Conservation (phyloP, 2,888 invertebrate species). For the Zeuzera pyrina region DNA sequence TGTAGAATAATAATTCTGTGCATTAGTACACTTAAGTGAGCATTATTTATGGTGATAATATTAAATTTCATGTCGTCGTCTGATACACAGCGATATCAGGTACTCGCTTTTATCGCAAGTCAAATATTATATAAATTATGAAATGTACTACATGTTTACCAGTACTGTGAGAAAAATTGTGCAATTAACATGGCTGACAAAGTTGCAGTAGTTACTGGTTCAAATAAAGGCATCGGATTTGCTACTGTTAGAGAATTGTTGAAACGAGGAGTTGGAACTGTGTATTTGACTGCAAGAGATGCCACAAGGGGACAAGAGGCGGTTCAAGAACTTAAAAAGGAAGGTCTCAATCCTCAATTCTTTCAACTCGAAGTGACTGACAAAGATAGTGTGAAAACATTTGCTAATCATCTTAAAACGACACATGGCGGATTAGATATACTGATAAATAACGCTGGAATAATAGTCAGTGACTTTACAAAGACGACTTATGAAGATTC, state of each 20-base stretch:
- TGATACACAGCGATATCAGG: too few relatives aligned
- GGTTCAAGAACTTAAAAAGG: constrained; percentile 8
- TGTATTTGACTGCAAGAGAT: constrained; percentile 11
- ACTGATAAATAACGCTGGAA: constrained; percentile 12
- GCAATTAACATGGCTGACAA: constrained; percentile 8
- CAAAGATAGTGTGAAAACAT: constrained; percentile 7
- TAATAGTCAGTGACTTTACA: constrained; percentile 3
- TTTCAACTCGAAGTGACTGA: constrained; percentile 12
- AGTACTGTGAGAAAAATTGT: too few relatives aligned
- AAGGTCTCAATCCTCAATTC: constrained; percentile 10
- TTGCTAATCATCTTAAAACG: constrained; percentile 7
- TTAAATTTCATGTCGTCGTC: too few relatives aligned
- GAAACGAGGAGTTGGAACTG: constrained; percentile 7
- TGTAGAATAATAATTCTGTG: too few relatives aligned
- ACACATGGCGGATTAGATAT: constrained; percentile 13
- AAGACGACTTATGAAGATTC: constrained; percentile 12
- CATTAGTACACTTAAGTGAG: too few relatives aligned
- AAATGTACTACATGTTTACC: too few relatives aligned
- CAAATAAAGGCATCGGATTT: constrained; percentile 13
- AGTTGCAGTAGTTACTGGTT: constrained; percentile 11
- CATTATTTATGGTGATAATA: too few relatives aligned
- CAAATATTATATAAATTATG: too few relatives aligned
- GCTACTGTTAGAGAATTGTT: constrained; percentile 11
- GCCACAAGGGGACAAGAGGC: constrained; percentile 9
- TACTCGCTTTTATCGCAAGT: too few relatives aligned